Base-by-base conservation (phyloP, 2,888 invertebrate species). In the Drosophila mimetica region DNA sequence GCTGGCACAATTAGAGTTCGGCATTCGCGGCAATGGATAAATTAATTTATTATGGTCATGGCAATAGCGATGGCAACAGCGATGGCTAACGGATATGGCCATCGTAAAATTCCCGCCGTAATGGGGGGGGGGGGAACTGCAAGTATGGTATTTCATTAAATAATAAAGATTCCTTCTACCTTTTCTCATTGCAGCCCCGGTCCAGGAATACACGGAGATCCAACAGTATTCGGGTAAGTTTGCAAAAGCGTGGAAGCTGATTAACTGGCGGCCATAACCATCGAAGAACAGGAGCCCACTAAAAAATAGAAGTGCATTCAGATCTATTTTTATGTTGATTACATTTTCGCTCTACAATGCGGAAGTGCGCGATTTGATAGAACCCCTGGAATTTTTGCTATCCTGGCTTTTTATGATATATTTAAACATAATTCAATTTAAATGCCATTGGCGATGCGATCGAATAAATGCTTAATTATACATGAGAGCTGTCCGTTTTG, bases 141-240 rank as follows among this genome's bases (percentile, higher is more conserved):
- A 51, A 50, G 58, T 63, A 7, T 46, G 42, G 42, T 51, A 59
- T 64, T 67, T 71, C 52, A 32, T 52, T 41, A 64, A 60, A 60
- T 61, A 72, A 72, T 69, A 46, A 59, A 48, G 46, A 63, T 71
- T 76, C 71, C 25, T 72, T 76, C 9, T 69, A 80, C 78, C 87
- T 83, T 81, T 86, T 91, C 90, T 63, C 79, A 85, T 95, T 95
- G 80, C 94, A 95, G 95, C 95, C 91, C 95, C 95, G 84, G 90
- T 94, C 73, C 93, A 93, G 89, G 94, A 94, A 84, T 93, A 93
- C 46, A 89, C 94, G 72, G 93, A 94, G 86, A 91, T 95, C 90
- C 94, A 94, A 91, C 93, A 94, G 90, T 94, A 94, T 90, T 93
- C 94, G 90, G 93, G 93, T 93, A 91, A 93, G 91, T 58, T 37